Base-by-base conservation (phyloP, 1,140 invertebrate species). In the Adelges cooleyi region DNA sequence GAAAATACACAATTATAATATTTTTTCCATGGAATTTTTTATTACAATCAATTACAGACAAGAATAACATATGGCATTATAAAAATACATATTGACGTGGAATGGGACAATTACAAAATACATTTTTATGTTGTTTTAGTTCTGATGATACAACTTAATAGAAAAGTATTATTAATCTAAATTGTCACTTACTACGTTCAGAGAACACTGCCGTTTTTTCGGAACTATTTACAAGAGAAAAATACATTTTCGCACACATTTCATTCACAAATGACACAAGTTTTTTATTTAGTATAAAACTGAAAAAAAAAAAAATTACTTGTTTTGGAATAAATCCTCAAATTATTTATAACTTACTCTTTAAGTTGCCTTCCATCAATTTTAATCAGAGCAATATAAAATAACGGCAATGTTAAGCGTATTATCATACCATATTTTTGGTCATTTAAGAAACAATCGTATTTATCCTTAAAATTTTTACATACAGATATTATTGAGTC, bases 351-450 rank as follows among this genome's bases (percentile, higher is more conserved):
- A 33, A 33, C 56, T 48, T 20, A 62, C 56, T 62, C 56, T 48
- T 62, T 62, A 27, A 62, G 17, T 46, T 40, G 42, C 44, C 56
- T 25, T 33, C 56, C 56, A 62, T 62, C 56, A 62, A 62, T 62
- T 62, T 62, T 62, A 8, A 62, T 62, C 15, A 62, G 44, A 29
- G 56, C 44, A 62, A 62, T 13, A 22, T 62, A 62, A 62, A 29
- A 62, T 10, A 62, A 48, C 46, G 56, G 56, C 23, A 62, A 48
- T 46, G 56, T 62, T 22, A 62, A 62, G 33, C 42, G 56, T 33
- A 18, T 33, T 6, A 62, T 62, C 40, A 46, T 48, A 29, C 29
- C 18, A 62, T 62, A 62, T 33, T 62, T 62, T 46, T 33, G 42
- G 13, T 62, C 56, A 46, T 46, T 46, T 48, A 62, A 62, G 10